A percentile compares a stretch with the other conserved stretches of the same genome.
Evolutionary conservation across 2,797 vertebrate genomes (phyloP).

Genomic region (Notoglanidium macrostoma): DNA sequence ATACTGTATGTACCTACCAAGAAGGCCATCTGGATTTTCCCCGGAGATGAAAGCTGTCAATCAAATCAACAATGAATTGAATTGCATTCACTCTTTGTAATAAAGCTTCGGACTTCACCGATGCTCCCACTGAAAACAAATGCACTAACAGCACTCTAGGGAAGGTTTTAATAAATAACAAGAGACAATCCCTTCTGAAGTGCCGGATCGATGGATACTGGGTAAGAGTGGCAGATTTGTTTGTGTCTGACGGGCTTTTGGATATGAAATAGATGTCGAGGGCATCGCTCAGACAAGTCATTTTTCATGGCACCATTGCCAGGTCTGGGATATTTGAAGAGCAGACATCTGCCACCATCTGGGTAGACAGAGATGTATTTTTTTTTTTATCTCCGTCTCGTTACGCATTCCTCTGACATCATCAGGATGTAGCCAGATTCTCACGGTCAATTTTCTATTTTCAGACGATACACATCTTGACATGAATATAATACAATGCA

Average conservation of each 20-base stretch:
- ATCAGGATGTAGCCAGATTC: constrained; percentile 35
- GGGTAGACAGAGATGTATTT: constrained; percentile 39
- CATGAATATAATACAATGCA: background rate
- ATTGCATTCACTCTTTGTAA: constrained; percentile 11
- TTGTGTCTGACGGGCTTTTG: constrained; percentile 38
- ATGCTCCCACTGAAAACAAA: background rate
- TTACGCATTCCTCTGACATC: constrained; percentile 38
- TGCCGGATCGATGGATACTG: constrained; percentile 19
- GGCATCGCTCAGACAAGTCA: constrained; percentile 4
- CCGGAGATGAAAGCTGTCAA: constrained; percentile 18
- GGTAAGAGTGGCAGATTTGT: constrained; percentile 39
- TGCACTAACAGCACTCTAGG: constrained; percentile 16
- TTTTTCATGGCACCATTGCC: constrained; percentile 46
- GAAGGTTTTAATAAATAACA: constrained; percentile 41
- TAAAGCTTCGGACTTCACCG: constrained; percentile 29
- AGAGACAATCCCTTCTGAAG: constrained; percentile 34
- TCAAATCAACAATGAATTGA: constrained; percentile 8
- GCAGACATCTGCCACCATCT: constrained; percentile 61
- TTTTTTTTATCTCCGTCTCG: constrained; percentile 22
- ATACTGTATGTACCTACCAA: background rate
- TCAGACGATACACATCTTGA: background rate
- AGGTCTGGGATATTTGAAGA: constrained; percentile 61
- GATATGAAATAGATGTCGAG: constrained; percentile 42
- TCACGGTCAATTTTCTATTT: background rate
- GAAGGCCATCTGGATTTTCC: constrained; percentile 1